Conservation (phyloP, 2,888 invertebrate species). For the Tromatobia lineatoria region DNA sequence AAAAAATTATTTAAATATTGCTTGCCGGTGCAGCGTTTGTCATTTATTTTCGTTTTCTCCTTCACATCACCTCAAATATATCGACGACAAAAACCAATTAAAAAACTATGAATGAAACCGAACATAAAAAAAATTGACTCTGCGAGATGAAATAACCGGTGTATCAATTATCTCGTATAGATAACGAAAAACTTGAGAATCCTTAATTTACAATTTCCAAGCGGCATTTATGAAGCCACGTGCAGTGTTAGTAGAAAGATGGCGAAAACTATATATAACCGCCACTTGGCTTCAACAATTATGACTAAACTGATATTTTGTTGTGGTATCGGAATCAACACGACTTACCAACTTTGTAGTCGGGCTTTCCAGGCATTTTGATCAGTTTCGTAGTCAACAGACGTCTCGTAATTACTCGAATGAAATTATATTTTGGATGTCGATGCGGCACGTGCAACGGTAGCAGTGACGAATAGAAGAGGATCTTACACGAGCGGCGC, state of each 20-base stretch:
- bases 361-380: conserved; percentile 81
- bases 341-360: conserved; percentile 86
- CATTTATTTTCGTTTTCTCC: too few species aligned
- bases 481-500: not conserved
- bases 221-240: conserved; percentile 51
- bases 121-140: too few species aligned
- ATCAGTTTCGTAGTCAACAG: not conserved
- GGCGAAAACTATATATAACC: conserved; percentile 8
- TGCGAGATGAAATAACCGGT: not conserved
- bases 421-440: conserved; percentile 3
- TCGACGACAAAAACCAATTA: too few species aligned
- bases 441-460: conserved; percentile 26
- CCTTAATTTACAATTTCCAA: not conserved
- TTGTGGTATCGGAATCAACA: conserved; percentile 19
- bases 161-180: not conserved
- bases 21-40: too few species aligned
- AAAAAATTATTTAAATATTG: too few species aligned
- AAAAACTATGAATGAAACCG: not conserved
- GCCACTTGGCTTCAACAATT: not conserved
- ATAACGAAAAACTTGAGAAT: not conserved
- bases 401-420: not conserved
- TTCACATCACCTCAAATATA: too few species aligned
- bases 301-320: not conserved
- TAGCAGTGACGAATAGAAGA: conserved; percentile 20
- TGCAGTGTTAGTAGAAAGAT: conserved; percentile 47